A percentile compares a stretch with the other conserved stretches of the same genome.
These are phyloP conservation scores for Actinernus sp. DNA, from an alignment of 92 coral and sea anemone species.

Conservation along the genomic window DNA sequence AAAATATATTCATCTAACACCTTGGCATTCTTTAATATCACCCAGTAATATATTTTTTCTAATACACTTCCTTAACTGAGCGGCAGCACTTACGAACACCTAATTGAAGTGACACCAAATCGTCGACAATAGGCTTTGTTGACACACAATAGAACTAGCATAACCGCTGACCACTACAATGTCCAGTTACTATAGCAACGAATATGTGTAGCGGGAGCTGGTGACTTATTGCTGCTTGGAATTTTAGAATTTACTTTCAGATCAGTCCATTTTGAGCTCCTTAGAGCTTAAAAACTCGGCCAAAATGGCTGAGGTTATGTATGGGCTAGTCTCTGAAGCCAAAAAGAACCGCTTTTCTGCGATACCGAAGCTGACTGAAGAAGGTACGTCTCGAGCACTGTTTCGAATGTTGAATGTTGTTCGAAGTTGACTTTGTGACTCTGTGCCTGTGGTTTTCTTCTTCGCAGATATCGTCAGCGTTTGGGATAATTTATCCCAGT, in stretches of 20 bases:
- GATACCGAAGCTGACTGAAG: constrained; percentile 94
- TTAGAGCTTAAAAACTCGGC: constrained; percentile 26
- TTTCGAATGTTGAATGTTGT: constrained; percentile 2
- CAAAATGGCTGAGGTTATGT: constrained; percentile 94
- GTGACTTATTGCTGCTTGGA: not conserved
- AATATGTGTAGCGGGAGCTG: not conserved
- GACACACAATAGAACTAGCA: too few relatives aligned
- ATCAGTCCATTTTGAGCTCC: not conserved
- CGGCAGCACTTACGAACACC: too few relatives aligned
- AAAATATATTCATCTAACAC: too few relatives aligned
- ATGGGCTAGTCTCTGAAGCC: constrained; percentile 87
- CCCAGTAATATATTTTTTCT: too few relatives aligned
- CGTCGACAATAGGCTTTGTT: too few relatives aligned
- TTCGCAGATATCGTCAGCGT: constrained; percentile 91
- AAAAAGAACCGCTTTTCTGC: constrained; percentile 92
- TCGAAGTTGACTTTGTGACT: not conserved
- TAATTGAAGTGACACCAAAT: too few relatives aligned
- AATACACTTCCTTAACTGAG: too few relatives aligned
- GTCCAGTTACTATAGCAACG: constrained; percentile 6
- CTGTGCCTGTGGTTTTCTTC: not conserved
- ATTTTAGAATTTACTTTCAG: not conserved
- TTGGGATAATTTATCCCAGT: constrained; percentile 92
- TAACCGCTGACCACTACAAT: constrained; percentile 5
- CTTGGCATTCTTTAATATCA: too few relatives aligned
- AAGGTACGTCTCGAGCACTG: constrained; percentile 62